Conservation (phyloP, 2,113 vertebrate genomes). For the Anser brachyrhynchus region DNA sequence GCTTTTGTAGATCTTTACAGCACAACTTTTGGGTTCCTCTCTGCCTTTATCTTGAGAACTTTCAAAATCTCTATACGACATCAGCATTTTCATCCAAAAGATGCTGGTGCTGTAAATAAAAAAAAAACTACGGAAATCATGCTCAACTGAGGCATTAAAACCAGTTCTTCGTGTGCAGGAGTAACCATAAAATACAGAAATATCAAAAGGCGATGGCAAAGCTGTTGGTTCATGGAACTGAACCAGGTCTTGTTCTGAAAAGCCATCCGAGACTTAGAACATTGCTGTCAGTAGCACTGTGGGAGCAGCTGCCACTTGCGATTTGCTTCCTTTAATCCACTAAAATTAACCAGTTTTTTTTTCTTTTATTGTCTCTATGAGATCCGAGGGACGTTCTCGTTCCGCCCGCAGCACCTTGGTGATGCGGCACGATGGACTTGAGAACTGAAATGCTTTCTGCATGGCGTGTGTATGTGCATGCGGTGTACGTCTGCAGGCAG, state of each 20-base stretch:
- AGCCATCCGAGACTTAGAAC: not conserved
- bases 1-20: not conserved
- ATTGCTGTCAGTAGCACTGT: not conserved
- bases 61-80: not conserved
- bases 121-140: not conserved
- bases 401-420: fast-evolving
- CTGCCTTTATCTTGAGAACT: not conserved
- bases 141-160: not conserved
- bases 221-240: not conserved
- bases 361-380: not conserved
- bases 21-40: not conserved
- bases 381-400: not conserved
- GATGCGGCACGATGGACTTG: not conserved
- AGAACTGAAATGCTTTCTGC: not conserved
- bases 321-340: fast-evolving
- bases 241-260: not conserved
- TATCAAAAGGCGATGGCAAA: not conserved
- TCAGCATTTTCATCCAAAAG: not conserved
- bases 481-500: fast-evolving
- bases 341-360: not conserved
- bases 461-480: fast-evolving
- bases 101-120: conserved; percentile 9
- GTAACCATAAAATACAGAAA: not conserved
- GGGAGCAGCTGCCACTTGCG: not conserved
- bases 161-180: not conserved